Conservation (phyloP, 2,113 vertebrate species). For the Fulica atra region DNA sequence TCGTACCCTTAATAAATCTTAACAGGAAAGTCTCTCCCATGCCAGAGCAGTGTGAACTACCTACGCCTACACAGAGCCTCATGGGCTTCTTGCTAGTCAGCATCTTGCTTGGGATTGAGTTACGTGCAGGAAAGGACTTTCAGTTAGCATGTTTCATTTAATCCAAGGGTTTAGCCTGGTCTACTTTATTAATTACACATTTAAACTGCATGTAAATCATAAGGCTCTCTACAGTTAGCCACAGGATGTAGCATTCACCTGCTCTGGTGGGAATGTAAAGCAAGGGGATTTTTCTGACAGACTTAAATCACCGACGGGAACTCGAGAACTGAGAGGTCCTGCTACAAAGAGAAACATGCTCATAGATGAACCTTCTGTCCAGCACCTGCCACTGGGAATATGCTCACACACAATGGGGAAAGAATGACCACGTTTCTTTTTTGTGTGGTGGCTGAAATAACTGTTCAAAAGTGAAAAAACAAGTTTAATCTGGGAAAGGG, state of each 20-base stretch:
- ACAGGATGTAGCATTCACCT: constrained; percentile 15
- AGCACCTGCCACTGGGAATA: background rate
- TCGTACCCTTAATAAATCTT: constrained; percentile 14
- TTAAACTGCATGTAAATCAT: background rate
- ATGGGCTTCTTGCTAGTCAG: background rate
- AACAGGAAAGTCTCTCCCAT: background rate
- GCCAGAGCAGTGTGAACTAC: background rate
- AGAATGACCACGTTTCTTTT: background rate
- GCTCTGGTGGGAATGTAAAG: background rate
- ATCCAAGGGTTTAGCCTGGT: background rate
- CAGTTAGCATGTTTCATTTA: background rate
- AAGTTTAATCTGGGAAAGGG: background rate
- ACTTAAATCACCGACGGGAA: background rate
- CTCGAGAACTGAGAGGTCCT: background rate
- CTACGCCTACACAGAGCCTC: background rate
- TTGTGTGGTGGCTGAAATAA: background rate
- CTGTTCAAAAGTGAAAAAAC: background rate
- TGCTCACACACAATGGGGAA: background rate
- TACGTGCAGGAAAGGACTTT: constrained; percentile 16
- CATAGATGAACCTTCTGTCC: background rate
- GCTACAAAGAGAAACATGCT: background rate
- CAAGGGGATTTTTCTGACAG: background rate
- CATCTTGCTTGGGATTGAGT: constrained; percentile 8
- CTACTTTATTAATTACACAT: constrained; percentile 7
- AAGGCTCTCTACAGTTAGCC: background rate